Evolutionary conservation across 2,797 vertebrate genomes (phyloP).

Genomic region (Vultur gryphus): DNA sequence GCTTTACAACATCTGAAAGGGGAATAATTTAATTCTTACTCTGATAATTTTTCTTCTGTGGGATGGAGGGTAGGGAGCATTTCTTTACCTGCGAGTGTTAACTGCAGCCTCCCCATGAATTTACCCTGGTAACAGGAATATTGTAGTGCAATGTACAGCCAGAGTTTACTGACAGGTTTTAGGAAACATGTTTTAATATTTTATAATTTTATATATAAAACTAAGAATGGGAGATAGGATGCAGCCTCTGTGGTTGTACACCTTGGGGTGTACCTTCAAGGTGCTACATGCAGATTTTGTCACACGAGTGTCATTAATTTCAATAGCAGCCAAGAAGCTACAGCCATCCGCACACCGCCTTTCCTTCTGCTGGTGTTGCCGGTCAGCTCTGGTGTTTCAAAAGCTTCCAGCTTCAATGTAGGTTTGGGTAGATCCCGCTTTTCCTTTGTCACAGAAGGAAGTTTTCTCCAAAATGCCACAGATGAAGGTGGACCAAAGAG

Average conservation of each 20-base stretch:
- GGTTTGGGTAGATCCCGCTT: slow-evolving; percentile 3
- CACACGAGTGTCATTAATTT: not conserved
- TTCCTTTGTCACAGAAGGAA: slow-evolving; percentile 6
- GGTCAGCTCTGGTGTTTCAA: not conserved
- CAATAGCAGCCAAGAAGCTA: not conserved
- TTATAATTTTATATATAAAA: not conserved
- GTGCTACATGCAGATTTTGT: not conserved
- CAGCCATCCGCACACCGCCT: not conserved
- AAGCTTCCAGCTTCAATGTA: not conserved
- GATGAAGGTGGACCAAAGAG: not conserved
- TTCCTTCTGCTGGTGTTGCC: not conserved
- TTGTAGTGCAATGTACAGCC: not conserved
- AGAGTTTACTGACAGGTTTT: not conserved
- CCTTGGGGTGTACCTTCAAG: not conserved
- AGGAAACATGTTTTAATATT: not conserved
- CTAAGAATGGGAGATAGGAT: not conserved
- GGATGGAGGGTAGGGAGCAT: not conserved
- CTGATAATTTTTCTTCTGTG: not conserved
- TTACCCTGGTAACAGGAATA: not conserved
- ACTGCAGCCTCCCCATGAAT: not conserved
- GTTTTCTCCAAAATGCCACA: slow-evolving; percentile 29
- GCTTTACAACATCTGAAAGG: not conserved
- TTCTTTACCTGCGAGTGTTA: not conserved
- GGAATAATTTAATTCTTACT: slow-evolving; percentile 43
- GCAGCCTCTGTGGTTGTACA: not conserved